phyloP scores from a whole-genome alignment of 2,113 vertebrate species.

The Hemiprocne comata region DNA sequence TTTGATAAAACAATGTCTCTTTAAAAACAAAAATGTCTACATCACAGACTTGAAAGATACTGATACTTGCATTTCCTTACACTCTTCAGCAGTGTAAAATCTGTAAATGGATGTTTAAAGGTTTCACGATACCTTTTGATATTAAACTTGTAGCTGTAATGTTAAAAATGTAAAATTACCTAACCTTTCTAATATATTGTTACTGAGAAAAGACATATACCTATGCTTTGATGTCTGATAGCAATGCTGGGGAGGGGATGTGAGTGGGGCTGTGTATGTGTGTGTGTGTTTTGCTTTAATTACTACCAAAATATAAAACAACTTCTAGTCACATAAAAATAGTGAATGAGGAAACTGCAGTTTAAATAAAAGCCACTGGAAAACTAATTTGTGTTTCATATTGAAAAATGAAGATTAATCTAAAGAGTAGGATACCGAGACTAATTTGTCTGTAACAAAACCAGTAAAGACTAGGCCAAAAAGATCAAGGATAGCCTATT shows the following conservation, averaged over 20 bases:
- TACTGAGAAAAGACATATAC: neutral
- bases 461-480: neutral
- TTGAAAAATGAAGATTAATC: neutral
- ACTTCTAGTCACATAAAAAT: neutral
- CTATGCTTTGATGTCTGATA: neutral
- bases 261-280: fast-evolving
- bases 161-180: neutral
- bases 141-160: neutral
- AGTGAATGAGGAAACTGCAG: neutral
- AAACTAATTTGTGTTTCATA: neutral
- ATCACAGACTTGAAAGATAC: neutral
- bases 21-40: neutral
- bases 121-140: neutral
- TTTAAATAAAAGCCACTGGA: neutral
- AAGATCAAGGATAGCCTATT: neutral
- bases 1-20: neutral
- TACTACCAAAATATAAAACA: neutral
- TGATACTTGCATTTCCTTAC: neutral
- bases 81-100: neutral
- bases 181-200: neutral
- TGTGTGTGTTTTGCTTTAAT: neutral
- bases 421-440: neutral
- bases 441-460: neutral
- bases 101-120: neutral
- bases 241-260: neutral